Percentiles rank a stretch among this genome's conserved stretches.
Evolutionary conservation across 2,888 invertebrate genomes (phyloP).

Genomic region (Coelinius sp.): DNA sequence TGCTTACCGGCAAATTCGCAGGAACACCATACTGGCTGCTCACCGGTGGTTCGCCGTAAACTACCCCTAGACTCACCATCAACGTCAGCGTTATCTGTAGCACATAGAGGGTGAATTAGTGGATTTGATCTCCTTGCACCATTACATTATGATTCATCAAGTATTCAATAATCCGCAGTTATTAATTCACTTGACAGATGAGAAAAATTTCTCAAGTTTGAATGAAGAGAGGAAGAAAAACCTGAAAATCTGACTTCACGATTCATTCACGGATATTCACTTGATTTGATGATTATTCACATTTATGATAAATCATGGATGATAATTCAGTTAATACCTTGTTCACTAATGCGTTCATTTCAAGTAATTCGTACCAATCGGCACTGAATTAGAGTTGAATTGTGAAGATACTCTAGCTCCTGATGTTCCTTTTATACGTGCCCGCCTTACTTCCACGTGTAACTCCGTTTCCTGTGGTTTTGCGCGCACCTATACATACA

Average conservation of each 20-base stretch:
- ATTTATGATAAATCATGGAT: slow-evolving; percentile 15
- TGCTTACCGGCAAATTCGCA: slow-evolving; percentile 59
- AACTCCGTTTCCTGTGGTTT: slow-evolving; percentile 52
- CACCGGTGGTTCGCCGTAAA: slow-evolving; percentile 59
- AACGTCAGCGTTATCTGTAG: slow-evolving; percentile 53
- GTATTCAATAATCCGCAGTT: slow-evolving; percentile 21
- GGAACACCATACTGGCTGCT: slow-evolving; percentile 66
- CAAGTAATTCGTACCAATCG: slow-evolving; percentile 43
- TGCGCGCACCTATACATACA: slow-evolving; percentile 39
- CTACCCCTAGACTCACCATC: slow-evolving; percentile 55
- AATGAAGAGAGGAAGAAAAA: not conserved
- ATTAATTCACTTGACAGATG: not conserved
- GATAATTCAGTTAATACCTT: slow-evolving; percentile 43
- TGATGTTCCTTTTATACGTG: slow-evolving; percentile 60
- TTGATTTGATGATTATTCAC: slow-evolving; percentile 18
- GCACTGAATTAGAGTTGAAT: slow-evolving; percentile 55
- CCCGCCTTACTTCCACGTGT: slow-evolving; percentile 47
- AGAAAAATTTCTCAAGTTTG: not conserved
- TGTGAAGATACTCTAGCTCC: slow-evolving; percentile 55
- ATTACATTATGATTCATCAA: not conserved
- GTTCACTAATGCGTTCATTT: slow-evolving; percentile 48
- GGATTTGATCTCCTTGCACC: slow-evolving; percentile 14
- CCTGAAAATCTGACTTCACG: slow-evolving; percentile 14
- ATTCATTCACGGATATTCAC: slow-evolving; percentile 17
- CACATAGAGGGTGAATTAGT: slow-evolving; percentile 35